Evolutionary conservation across 1,140 invertebrate species (phyloP).

Genomic region (Pseudomyrmex concolor): DNA sequence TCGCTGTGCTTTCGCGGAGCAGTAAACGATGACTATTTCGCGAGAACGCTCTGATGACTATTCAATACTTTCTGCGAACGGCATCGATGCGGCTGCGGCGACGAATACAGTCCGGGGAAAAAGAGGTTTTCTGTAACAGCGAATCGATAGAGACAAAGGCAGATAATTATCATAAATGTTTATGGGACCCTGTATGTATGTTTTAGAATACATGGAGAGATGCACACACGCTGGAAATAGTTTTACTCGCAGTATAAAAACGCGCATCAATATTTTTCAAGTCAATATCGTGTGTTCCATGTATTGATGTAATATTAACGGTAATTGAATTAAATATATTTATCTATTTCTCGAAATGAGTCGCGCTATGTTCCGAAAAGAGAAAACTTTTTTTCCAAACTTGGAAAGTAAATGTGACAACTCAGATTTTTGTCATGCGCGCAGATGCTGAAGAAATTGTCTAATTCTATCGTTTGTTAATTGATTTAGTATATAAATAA

Average conservation of each 20-base stretch:
- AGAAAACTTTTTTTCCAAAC: neutral
- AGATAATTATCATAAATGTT: constrained; percentile 11
- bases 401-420: neutral
- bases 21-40: no score
- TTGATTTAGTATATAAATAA: neutral
- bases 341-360: neutral
- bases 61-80: constrained; percentile 21
- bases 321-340: neutral
- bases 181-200: neutral
- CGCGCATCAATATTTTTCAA: neutral
- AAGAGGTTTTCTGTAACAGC: neutral
- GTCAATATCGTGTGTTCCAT: neutral
- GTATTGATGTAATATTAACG: constrained; percentile 7
- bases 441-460: neutral
- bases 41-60: constrained; percentile 9
- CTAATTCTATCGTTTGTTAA: neutral
- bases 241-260: no score
- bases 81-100: neutral
- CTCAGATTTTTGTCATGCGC: neutral
- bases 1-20: neutral
- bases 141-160: neutral
- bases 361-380: neutral
- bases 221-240: no score
- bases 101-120: neutral
- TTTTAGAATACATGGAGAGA: neutral